A percentile compares a stretch with the other conserved stretches of the same genome.
These are phyloP conservation scores for Eptesicus fuscus DNA, from an alignment of 2,113 vertebrate species.

Conservation along the genomic window DNA sequence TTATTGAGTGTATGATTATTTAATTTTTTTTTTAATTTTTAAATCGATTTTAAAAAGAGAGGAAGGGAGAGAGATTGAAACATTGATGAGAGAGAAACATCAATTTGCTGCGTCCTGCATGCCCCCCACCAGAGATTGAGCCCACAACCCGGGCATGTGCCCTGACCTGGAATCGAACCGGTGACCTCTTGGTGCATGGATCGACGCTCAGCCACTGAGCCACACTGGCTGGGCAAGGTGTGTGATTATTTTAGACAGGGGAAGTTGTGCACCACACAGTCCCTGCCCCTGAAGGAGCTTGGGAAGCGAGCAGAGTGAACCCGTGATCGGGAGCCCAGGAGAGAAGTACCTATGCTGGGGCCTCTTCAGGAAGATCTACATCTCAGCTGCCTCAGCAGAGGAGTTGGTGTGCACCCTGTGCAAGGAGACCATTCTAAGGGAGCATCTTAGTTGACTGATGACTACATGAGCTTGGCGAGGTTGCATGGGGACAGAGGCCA, in stretches of 20 bases:
- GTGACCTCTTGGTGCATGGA: too few species aligned
- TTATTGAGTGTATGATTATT: background rate
- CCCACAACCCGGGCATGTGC: too few species aligned
- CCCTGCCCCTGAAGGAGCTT: background rate
- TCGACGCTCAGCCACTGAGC: too few species aligned
- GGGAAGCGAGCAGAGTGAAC: background rate
- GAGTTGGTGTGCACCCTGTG: background rate
- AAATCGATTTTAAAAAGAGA: too few species aligned
- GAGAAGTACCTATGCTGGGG: too few species aligned
- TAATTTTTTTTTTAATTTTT: background rate
- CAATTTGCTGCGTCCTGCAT: too few species aligned
- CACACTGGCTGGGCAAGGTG: background rate
- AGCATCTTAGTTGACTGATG: background rate
- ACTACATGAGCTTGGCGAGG: background rate
- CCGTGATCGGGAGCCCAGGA: background rate
- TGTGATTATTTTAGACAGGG: background rate
- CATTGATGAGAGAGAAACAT: too few species aligned
- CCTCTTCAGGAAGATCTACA: background rate
- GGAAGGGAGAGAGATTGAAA: too few species aligned
- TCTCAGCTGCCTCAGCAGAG: background rate
- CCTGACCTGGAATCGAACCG: too few species aligned
- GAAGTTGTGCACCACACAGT: background rate
- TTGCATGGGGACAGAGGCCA: background rate
- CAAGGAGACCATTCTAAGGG: background rate
- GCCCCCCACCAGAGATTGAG: too few species aligned